Evolutionary conservation across 2,797 vertebrate genomes (phyloP), one percentile per base, ranked within the genome.

Genomic region (Alectoris magna): DNA sequence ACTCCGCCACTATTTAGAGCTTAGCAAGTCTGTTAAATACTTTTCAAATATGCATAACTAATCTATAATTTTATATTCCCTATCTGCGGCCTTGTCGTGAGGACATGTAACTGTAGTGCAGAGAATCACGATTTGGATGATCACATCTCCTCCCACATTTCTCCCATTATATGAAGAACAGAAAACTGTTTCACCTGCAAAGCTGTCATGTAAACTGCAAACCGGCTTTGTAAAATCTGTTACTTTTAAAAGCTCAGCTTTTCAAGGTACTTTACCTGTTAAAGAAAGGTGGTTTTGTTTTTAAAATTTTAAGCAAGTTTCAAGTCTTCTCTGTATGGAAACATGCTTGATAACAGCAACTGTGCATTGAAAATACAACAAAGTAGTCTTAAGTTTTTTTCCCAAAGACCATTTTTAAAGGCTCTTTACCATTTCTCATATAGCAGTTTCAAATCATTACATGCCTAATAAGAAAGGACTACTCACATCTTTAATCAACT

Each of bases 41-140:
- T 76, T 88, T 62, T 60, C 60, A 87, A 74, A 93, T 79, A 91
- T 63, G 82, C 91, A 67, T 77, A 93, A 76, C 66, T 94, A 89
- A 90, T 78, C 48, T 82, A 29, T 78, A 81, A 86, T 93, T 90
- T 94, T 58, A 62, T 44, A 94, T 92, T 92, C 90, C 36, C 19
- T 39, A 81, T 84, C 59, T 56, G 70, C 34, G 80, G 69, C 91
- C 51, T 75, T 76, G 53, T 90, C 91, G 76, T 43, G 80, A 80
- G 76, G 59, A 87, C 67, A 66, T 3, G 43, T 5, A 87, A 92
- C 41, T 34, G n/a, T 67, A 56, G 31, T 56, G 41, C 44, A 90
- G 59, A 90, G 62, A 94, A 84, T 81, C 70, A 88, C 10, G 3
- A 86, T 44, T 92, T 70, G 63, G 73, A 88, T 67, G 66, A 89